Evolutionary conservation across 2,113 vertebrate species (phyloP), one percentile per base, ranked within the genome.

Genomic region (Rhinogobius similis): DNA sequence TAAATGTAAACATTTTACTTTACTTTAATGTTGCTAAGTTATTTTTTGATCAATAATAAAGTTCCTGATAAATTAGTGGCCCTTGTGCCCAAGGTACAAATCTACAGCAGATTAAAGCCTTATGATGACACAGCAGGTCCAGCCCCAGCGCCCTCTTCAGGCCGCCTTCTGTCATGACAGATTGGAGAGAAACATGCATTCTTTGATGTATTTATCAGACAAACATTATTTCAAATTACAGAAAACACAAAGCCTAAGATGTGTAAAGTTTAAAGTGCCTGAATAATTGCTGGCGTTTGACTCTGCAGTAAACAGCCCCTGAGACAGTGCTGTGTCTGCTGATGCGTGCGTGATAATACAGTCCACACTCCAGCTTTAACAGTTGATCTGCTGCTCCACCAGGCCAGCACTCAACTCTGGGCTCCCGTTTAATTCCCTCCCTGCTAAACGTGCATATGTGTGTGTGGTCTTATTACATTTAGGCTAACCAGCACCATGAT

Each of bases 381-480:
- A n/a, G 55, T 24, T 50, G n/a, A 62, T 70, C 16, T 21, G 10
- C 32, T 53, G 36, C 24, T 53, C 23, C 50, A 7, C 5, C 1
- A 55, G 70, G 16, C 38, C 21, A 64, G 50, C 41, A 6, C n/a
- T 18, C 41, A 56, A 9, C 3, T 29, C n/a, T 58, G 10, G 1
- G 9, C 26, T 29, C 29, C 26, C 29, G 10, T 50, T 21, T 9
- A 9, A 9, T 21, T 9, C 21, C 9, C 1, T 62, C 23, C n/a
- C 7, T 13, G 12, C 59, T 29, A 56, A 10, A 56, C 46, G 68
- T 50, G 44, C 3, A 20, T 7, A 6, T 46, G 16, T 24, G 36
- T 53, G 67, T 24, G 4, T 14, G 66, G 27, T n/a, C n/a, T 58
- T 1, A 23, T 75, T 66, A 68, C 68, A 67, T 78, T 69, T 71